Percentiles rank a stretch among this genome's conserved stretches.
phyloP scores from a whole-genome alignment of 2,888 invertebrate species.

The Deilephila elpenor region DNA sequence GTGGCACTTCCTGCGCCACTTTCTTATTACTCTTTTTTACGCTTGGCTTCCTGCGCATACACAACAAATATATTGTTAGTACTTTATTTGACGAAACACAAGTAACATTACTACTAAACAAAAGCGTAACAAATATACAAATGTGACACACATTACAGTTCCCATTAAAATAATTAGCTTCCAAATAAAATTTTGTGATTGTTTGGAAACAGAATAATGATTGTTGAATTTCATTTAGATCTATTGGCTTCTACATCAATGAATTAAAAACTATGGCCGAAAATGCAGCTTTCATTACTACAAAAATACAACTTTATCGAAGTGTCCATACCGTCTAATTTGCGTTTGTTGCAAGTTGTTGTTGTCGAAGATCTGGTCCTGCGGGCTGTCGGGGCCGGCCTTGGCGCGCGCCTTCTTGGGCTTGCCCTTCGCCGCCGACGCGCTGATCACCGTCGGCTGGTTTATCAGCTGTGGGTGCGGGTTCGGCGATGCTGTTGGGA shows the following conservation, averaged over 20 bases:
- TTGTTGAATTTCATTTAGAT: not conserved
- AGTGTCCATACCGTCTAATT: slow-evolving; percentile 70
- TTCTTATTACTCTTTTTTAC: slow-evolving; percentile 90
- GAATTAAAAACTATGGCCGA: not conserved
- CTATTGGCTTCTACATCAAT: not conserved
- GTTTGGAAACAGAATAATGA: too few species aligned
- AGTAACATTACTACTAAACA: too few species aligned
- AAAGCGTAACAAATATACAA: too few species aligned
- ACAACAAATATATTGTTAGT: not conserved
- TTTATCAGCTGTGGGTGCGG: slow-evolving; percentile 91
- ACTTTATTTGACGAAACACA: not conserved
- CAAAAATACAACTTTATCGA: not conserved
- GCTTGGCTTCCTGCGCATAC: slow-evolving; percentile 88
- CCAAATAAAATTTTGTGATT: too few species aligned
- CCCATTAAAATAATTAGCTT: too few species aligned
- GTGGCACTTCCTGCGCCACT: slow-evolving; percentile 86
- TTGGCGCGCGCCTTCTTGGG: slow-evolving; percentile 91
- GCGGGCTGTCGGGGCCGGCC: slow-evolving; percentile 87
- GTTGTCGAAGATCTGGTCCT: slow-evolving; percentile 84
- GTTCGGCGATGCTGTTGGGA: slow-evolving; percentile 87
- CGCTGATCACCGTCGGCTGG: slow-evolving; percentile 92
- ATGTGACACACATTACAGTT: too few species aligned
- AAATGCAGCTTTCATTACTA: not conserved
- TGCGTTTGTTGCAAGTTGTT: slow-evolving; percentile 78
- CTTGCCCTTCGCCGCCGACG: slow-evolving; percentile 87